phyloP scores from a whole-genome alignment of 1,140 invertebrate species.

The Daktulosphaira vitifoliae region DNA sequence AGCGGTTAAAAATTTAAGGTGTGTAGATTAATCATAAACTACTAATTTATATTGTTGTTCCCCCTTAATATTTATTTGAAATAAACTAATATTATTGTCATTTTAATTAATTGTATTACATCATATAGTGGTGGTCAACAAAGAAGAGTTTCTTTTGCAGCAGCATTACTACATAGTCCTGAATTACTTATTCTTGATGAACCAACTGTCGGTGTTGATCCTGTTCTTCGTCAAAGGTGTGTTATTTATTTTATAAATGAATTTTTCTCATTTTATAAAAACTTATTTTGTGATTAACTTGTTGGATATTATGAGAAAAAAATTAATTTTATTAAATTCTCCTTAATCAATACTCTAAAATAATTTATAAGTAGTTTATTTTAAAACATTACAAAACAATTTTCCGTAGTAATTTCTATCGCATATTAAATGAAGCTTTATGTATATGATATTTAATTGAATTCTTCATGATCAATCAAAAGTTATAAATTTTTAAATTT shows the following conservation, averaged over 20 bases:
- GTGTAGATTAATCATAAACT: slow-evolving; percentile 42
- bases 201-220: slow-evolving; percentile 86
- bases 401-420: no score
- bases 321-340: no score
- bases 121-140: slow-evolving; percentile 77
- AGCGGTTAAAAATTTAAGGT: slow-evolving; percentile 81
- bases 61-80: not conserved
- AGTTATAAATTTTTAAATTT: no score
- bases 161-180: slow-evolving; percentile 76
- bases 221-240: slow-evolving; percentile 74
- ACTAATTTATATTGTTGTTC: not conserved
- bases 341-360: no score
- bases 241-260: slow-evolving; percentile 36
- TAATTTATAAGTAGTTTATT: no score
- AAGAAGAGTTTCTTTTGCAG: slow-evolving; percentile 75
- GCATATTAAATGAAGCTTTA: no score
- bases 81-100: no score
- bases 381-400: no score
- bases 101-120: not conserved
- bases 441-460: no score
- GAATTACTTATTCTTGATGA: slow-evolving; percentile 86
- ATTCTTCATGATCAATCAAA: no score
- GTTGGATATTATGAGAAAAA: no score
- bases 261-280: not conserved
- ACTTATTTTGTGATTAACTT: not conserved